phyloP scores from a whole-genome alignment of 2,888 invertebrate species.

The Hydroisotoma schaefferi region DNA sequence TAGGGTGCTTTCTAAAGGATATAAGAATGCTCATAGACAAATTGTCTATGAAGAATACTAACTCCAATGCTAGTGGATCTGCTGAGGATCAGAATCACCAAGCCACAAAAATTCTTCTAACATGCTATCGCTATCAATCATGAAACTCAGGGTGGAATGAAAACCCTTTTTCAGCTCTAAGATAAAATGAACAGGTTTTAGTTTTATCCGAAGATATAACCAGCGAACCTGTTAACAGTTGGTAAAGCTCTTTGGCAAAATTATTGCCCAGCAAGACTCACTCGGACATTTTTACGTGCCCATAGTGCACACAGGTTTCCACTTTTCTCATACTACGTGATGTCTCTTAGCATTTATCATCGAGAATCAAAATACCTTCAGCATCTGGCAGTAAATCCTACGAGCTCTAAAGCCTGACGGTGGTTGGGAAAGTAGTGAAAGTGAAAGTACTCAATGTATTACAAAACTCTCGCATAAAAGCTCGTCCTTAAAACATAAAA shows the following conservation, averaged over 20 bases:
- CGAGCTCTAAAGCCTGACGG: neutral
- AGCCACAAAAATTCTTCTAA: neutral
- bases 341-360: too few relatives aligned
- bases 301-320: neutral
- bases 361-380: too few relatives aligned
- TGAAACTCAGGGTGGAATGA: too few relatives aligned
- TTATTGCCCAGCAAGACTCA: constrained; percentile 16
- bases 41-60: neutral
- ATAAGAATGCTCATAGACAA: too few relatives aligned
- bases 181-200: neutral
- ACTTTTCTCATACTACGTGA: neutral
- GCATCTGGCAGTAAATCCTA: too few relatives aligned
- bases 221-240: constrained; percentile 27
- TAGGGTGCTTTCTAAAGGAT: too few relatives aligned
- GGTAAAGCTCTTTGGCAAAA: constrained; percentile 18
- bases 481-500: too few relatives aligned
- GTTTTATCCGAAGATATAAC: constrained; percentile 5
- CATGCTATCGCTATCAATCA: too few relatives aligned
- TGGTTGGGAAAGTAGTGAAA: neutral
- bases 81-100: too few relatives aligned
- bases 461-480: constrained; percentile 2
- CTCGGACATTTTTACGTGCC: neutral
- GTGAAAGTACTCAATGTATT: neutral
- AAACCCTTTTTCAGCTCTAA: neutral
- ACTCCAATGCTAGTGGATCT: constrained; percentile 3